Evolutionary conservation across 2,888 invertebrate genomes (phyloP).

Genomic region (Pristionchus mayeri): DNA sequence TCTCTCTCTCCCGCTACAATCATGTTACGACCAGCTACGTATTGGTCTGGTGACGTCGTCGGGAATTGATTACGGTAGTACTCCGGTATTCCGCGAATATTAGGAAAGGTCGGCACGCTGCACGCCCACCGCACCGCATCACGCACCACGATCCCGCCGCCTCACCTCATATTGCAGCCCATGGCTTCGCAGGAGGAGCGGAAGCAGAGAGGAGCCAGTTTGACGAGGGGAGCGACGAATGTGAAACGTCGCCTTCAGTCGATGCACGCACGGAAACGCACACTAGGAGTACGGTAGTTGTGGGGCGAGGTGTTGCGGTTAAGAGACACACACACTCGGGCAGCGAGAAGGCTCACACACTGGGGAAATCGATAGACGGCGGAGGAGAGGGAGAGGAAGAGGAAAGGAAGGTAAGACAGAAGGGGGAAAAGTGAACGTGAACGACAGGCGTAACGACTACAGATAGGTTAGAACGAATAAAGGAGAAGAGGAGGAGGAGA

Average conservation of each 20-base stretch:
- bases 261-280: slow-evolving; percentile 22
- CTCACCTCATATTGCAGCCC: slow-evolving; percentile 33
- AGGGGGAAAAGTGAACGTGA: neutral
- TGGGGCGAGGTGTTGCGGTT: neutral
- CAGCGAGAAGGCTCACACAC: neutral
- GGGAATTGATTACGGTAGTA: slow-evolving; percentile 8
- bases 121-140: neutral
- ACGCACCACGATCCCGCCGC: neutral
- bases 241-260: slow-evolving; percentile 35
- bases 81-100: no score
- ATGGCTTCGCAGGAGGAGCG: slow-evolving; percentile 33
- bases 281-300: slow-evolving; percentile 23
- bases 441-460: no score
- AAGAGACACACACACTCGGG: neutral
- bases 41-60: neutral
- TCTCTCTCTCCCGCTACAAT: neutral
- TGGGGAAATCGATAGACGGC: slow-evolving; percentile 2
- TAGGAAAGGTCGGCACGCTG: no score
- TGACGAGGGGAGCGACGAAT: slow-evolving; percentile 19
- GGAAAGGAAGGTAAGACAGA: neutral
- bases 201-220: slow-evolving; percentile 39
- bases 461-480: neutral
- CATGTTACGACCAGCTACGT: neutral
- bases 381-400: slow-evolving; percentile 12
- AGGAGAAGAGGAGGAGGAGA: neutral